Conservation (phyloP, 2,888 invertebrate genomes). For the Deilephila elpenor region DNA sequence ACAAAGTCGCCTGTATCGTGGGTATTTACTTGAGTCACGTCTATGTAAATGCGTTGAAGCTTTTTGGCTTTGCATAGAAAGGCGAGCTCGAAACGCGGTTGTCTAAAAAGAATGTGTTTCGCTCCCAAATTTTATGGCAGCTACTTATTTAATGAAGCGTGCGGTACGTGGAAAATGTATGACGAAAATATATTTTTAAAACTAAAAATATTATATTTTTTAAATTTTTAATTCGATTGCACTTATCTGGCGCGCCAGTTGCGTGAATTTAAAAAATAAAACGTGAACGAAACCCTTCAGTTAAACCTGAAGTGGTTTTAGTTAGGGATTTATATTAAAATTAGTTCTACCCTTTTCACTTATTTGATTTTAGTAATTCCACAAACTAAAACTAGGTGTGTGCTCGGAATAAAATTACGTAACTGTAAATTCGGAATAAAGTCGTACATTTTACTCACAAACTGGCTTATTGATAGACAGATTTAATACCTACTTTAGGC, state of each 20-base stretch:
- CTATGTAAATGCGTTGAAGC: constrained; percentile 42
- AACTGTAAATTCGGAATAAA: too few species aligned
- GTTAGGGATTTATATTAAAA: not conserved
- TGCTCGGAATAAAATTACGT: too few species aligned
- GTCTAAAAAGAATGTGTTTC: constrained; percentile 36
- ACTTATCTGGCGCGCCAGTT: not conserved
- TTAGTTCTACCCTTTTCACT: not conserved
- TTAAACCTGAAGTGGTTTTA: not conserved
- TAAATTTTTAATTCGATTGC: not conserved
- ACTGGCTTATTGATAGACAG: too few species aligned
- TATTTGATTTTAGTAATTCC: not conserved
- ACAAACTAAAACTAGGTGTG: too few species aligned
- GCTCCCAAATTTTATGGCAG: constrained; percentile 21
- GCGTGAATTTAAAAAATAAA: not conserved
- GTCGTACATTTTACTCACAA: too few species aligned
- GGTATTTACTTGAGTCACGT: constrained; percentile 35
- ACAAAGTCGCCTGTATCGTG: constrained; percentile 22
- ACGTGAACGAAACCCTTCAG: not conserved
- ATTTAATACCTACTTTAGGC: too few species aligned
- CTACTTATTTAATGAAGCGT: constrained; percentile 22
- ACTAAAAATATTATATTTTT: not conserved
- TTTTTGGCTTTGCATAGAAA: constrained; percentile 36
- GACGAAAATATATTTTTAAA: constrained; percentile 8
- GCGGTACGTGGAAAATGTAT: constrained; percentile 19
- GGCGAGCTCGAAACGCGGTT: constrained; percentile 38